These are phyloP conservation scores for Sakesphorus luctuosus DNA, from an alignment of 2,113 vertebrate species.

Conservation along the genomic window DNA sequence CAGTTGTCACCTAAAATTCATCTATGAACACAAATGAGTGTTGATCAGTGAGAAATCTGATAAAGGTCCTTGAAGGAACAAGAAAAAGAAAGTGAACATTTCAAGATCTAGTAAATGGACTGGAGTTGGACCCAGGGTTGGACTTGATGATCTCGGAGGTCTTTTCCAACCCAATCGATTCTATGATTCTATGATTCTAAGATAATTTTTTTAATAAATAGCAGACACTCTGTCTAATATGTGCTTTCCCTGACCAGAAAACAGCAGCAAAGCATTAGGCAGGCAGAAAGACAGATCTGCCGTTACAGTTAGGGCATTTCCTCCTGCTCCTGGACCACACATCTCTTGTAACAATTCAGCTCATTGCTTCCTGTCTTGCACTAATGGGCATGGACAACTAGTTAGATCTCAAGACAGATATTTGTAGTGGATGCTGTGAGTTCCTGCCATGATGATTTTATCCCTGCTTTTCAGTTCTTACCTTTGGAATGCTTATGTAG, in stretches of 20 bases:
- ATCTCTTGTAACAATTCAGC: not conserved
- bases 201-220: not conserved
- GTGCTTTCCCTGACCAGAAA: not conserved
- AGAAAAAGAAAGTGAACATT: not conserved
- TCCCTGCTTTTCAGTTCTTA: not conserved
- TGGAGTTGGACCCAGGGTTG: too few relatives aligned
- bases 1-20: not conserved
- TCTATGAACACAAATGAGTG: not conserved
- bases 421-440: not conserved
- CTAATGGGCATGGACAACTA: fast-evolving
- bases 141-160: too few relatives aligned
- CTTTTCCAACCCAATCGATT: too few relatives aligned
- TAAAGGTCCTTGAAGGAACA: not conserved
- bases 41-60: not conserved
- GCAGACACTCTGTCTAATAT: fast-evolving
- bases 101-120: too few relatives aligned
- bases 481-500: not conserved
- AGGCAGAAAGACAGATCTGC: not conserved
- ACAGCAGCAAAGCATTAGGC: not conserved
- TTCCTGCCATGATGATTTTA: not conserved
- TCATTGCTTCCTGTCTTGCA: not conserved
- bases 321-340: not conserved
- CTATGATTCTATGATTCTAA: too few relatives aligned
- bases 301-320: not conserved
- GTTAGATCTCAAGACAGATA: not conserved